Base-by-base conservation (phyloP, 2,888 invertebrate species). In the Stenolophus ochropezus region DNA sequence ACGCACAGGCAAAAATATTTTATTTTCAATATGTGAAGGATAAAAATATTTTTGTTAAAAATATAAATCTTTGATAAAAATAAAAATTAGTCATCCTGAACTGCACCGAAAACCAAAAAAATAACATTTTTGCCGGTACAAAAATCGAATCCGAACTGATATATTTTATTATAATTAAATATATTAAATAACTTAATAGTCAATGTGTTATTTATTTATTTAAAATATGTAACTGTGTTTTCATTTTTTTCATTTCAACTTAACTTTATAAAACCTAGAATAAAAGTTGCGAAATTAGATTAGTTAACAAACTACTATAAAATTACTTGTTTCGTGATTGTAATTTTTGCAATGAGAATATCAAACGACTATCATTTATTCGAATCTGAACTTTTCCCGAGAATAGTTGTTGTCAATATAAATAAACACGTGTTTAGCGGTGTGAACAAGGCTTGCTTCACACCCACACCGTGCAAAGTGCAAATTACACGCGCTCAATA, bases 401-500 rank as follows among this genome's bases (percentile, higher is more conserved):
- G 47, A 23, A 49, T 47, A 20, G 73, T 73, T 20, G 42, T 77
- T 61, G 77, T 77, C 77, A 77, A 61, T 77, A 77, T 77, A 77
- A 77, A 77, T 77, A 77, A 61, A 77, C 77, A 77, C 47, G 77
- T 77, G 77, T 77, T 77, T 58, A 76, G 27, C 76, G 58, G 25
- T 3, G 16, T 8, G 33, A 8, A 56, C 33, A 42, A 27, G 42
- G 23, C 75, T 51, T 25, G 11, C 33, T 42, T 42, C 8, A 61
- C 58, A 47, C 77, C 77, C 77, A 77, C 61, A 77, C 6, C 20
- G 77, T 61, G 18, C 47, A 77, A 61, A 58, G 77, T 77, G 77
- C 77, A 77, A 77, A 77, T 77, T 77, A 77, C 77, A 77, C 77
- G 77, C 77, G 56, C 18, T 27, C 77, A 77, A 77, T 77, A 77